Evolutionary conservation across 2,888 invertebrate species (phyloP), one percentile per base, ranked within the genome.

Genomic region (Microchrysa polita): DNA sequence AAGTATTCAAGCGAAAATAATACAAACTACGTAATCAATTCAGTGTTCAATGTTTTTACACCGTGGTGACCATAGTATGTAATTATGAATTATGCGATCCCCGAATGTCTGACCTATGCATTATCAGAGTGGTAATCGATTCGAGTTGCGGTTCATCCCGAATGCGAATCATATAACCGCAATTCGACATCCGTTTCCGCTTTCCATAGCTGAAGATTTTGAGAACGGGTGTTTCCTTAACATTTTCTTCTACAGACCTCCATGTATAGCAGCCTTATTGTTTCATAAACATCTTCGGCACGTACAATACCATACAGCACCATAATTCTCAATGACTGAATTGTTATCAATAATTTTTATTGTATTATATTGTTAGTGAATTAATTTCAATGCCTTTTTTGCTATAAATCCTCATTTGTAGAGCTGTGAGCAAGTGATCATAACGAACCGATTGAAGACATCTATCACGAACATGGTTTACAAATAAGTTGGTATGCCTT

Each of bases 301-400:
- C 57, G 69, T 69, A 69, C 69, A 67, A 53, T 65, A 69, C 69
- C 52, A 53, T 65, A 23, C 65, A n/a, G 20, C 48, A 23, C 65
- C 16, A 23, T 44, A n/a, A 23, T 4, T 67, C 55, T 67, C 14
- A 52, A 52, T 67, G 55, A 53, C 53, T 18, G 67, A 53, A 53
- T 7, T 2, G 27, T 34, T 34, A 34, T 7, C 27, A 34, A 34
- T 44, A n/a, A 23, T 4, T 67, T 34, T 67, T 7, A 52, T 27
- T 67, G 55, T n/a, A 53, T 53, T 18, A 53, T 67, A 53, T 7
- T 2, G 27, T 34, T 34, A 34, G 4, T 7, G 7, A 34, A 34
- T 2, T 34, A 34, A 16, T 34, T 53, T 67, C 55, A 53, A 34
- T n/a, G 67, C n/a, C 16, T 60, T 60, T 60, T 69, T 59, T 59